phyloP scores from a whole-genome alignment of 2,888 invertebrate genomes.

The Acheta domesticus region DNA sequence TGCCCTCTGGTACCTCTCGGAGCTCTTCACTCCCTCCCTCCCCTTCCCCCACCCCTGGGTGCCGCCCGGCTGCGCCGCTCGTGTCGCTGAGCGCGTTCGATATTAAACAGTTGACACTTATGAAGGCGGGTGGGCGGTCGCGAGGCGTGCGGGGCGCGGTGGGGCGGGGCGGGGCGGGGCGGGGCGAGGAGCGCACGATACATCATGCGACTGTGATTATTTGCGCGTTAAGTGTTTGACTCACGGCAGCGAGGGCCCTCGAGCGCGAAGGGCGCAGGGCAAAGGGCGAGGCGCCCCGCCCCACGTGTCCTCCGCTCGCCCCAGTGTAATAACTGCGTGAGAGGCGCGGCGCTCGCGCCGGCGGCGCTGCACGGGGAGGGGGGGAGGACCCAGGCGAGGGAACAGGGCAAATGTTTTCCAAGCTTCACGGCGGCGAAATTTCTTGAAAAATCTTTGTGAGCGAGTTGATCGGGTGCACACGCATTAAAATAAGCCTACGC shows the following conservation, averaged over 20 bases:
- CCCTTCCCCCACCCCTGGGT: background rate
- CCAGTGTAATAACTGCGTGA: too few relatives aligned
- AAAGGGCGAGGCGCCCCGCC: too few relatives aligned
- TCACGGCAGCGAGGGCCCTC: background rate
- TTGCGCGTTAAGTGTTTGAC: constrained; percentile 18
- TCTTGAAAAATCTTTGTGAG: too few relatives aligned
- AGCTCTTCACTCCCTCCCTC: background rate
- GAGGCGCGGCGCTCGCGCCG: too few relatives aligned
- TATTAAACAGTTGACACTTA: constrained; percentile 18
- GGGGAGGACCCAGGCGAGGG: too few relatives aligned
- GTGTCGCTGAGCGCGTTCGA: background rate
- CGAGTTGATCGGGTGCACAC: too few relatives aligned
- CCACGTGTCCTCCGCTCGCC: too few relatives aligned
- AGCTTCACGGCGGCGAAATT: too few relatives aligned
- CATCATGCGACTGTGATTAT: background rate
- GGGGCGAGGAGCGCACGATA: background rate
- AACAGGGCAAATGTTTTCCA: too few relatives aligned
- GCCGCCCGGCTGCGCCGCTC: background rate
- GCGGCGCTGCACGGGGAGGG: too few relatives aligned
- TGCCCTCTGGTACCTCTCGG: background rate
- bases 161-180: background rate
- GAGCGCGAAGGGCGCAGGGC: background rate
- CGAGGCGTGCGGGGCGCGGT: background rate
- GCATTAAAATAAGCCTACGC: too few relatives aligned
- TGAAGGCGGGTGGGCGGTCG: background rate